Conservation (phyloP, 2,888 invertebrate genomes). For the Amblyjoppa proteus region DNA sequence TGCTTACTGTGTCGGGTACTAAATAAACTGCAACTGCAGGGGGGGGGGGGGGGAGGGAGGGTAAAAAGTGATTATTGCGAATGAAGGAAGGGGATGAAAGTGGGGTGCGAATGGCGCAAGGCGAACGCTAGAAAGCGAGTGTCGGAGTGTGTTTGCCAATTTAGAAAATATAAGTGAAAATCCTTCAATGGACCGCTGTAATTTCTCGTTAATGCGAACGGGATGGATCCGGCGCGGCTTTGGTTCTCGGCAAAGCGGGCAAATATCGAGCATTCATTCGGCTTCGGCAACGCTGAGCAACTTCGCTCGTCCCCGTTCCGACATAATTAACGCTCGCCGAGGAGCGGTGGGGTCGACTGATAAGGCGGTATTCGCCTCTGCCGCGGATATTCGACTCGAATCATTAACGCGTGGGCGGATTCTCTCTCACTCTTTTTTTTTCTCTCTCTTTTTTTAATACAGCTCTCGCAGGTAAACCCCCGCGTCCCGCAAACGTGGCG, state of each 20-base stretch:
- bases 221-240: neutral
- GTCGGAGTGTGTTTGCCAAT: neutral
- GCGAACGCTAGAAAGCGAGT: neutral
- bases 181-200: neutral
- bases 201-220: neutral
- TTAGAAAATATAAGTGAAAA: neutral
- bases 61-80: neutral
- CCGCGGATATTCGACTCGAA: too few species aligned
- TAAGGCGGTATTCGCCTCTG: too few species aligned
- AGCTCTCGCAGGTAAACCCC: too few species aligned
- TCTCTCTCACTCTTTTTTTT: too few species aligned
- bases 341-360: too few species aligned
- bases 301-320: neutral
- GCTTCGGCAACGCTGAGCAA: neutral
- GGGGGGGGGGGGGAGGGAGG: neutral
- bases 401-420: too few species aligned
- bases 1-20: conserved; percentile 4
- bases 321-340: neutral
- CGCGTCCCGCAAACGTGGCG: too few species aligned
- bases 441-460: too few species aligned
- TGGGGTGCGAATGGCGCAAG: neutral
- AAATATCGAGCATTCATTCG: neutral
- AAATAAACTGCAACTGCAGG: neutral
- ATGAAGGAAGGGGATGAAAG: neutral
- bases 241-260: neutral